Evolutionary conservation across 2,888 invertebrate species (phyloP), one percentile per base, ranked within the genome.

Genomic region (Chrysopilus asiliformis): DNA sequence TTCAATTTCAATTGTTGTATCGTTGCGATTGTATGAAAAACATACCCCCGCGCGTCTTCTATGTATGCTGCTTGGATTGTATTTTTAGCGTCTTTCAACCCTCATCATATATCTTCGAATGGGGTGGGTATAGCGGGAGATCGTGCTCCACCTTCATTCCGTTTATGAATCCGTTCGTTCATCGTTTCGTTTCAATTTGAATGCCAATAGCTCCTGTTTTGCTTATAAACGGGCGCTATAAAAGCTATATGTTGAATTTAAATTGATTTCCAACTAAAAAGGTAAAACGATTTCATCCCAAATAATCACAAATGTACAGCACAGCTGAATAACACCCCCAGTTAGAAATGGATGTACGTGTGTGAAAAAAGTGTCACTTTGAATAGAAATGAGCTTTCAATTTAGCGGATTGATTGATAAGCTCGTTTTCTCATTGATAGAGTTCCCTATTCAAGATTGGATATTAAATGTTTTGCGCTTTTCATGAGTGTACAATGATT

Each of bases 161-260:
- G n/a, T n/a, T n/a, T n/a, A n/a, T n/a, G n/a, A n/a, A n/a, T n/a
- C n/a, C n/a, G n/a, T n/a, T n/a, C n/a, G n/a, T n/a, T n/a, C 22
- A 8, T 22, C 7, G 25, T 38, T 34, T 38, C 34, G 34, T 31
- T 38, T 34, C 18, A 30, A 38, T 38, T 38, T 34, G 33, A 38
- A 38, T 34, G 32, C 20, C 28, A 31, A 33, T 27, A 18, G 38
- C 32, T 10, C 17, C 24, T 34, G 24, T 18, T 36, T 35, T 17
- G 27, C 24, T 32, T 37, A 37, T 28, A 32, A 40, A 22, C 22
- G 22, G 10, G 7, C 10, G 7, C 7, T 22, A 22, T 22, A 8
- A 17, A 37, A 34, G 32, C 35, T 39, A 42, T 42, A 42, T 42
- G 40, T 42, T 40, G 38, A 38, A 42, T 40, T 42, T 35, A 42